Conservation (phyloP, 2,113 vertebrate genomes). For the Rhinolophus ferrumequinum region DNA sequence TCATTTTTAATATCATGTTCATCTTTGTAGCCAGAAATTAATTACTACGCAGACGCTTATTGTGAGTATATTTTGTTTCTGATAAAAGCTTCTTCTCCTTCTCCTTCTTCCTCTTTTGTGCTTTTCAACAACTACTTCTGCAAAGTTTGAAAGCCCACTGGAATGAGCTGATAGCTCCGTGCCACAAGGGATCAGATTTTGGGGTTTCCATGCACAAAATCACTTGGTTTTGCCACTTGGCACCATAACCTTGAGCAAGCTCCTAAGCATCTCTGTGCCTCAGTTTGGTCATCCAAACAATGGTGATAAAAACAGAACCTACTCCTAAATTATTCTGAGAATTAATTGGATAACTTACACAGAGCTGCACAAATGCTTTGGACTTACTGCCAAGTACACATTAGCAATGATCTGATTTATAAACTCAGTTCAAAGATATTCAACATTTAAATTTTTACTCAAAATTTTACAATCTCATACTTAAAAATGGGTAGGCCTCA, state of each 20-base stretch:
- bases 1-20: not conserved
- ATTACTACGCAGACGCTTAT: not conserved
- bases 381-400: not conserved
- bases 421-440: not conserved
- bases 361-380: not conserved
- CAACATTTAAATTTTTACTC: not conserved
- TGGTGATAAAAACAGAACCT: not conserved
- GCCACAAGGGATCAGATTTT: fast-evolving
- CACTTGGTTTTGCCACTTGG: not conserved
- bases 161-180: fast-evolving
- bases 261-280: not conserved
- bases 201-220: not conserved
- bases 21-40: not conserved
- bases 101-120: not conserved
- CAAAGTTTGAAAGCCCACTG: not conserved
- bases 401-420: not conserved
- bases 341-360: not conserved
- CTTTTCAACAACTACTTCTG: not conserved
- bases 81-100: not conserved
- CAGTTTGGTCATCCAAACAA: not conserved
- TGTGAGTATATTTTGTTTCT: slow-evolving; percentile 10
- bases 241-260: not conserved
- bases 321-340: not conserved
- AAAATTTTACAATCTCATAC: not conserved
- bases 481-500: not conserved